phyloP scores from a whole-genome alignment of 2,797 vertebrate genomes.

The Ctenosaura bakeri region DNA sequence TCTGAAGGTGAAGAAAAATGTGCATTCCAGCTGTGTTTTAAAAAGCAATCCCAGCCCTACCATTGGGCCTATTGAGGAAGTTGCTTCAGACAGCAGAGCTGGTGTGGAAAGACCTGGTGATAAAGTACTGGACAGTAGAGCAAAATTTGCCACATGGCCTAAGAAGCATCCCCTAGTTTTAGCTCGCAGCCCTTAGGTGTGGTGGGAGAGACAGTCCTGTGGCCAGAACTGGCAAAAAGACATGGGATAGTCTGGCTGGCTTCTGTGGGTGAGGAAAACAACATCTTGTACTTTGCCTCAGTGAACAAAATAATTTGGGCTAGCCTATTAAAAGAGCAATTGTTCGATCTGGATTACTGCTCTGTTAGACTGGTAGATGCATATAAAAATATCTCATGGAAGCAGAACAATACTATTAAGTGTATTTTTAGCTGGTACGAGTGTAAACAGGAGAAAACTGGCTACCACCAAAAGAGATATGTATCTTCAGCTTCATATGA shows the following conservation, averaged over 20 bases:
- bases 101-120: neutral
- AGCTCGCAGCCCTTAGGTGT: neutral
- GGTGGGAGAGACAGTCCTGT: neutral
- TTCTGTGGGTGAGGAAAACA: neutral
- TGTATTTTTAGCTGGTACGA: conserved; percentile 25
- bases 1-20: neutral
- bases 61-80: neutral
- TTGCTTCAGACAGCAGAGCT: neutral
- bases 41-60: neutral
- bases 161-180: neutral
- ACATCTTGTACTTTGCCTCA: neutral
- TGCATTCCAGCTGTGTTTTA: neutral
- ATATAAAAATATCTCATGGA: neutral
- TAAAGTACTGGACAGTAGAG: neutral
- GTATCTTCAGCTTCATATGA: neutral
- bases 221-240: neutral
- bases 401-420: neutral
- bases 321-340: neutral
- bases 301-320: neutral
- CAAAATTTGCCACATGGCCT: neutral
- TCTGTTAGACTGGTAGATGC: conserved; percentile 21
- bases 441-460: conserved; percentile 7
- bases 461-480: neutral
- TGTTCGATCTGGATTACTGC: conserved; percentile 11
- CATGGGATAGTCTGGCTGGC: neutral